phyloP scores from a whole-genome alignment of 92 coral and sea anemone genomes.

The Epizoanthus fatuus region DNA sequence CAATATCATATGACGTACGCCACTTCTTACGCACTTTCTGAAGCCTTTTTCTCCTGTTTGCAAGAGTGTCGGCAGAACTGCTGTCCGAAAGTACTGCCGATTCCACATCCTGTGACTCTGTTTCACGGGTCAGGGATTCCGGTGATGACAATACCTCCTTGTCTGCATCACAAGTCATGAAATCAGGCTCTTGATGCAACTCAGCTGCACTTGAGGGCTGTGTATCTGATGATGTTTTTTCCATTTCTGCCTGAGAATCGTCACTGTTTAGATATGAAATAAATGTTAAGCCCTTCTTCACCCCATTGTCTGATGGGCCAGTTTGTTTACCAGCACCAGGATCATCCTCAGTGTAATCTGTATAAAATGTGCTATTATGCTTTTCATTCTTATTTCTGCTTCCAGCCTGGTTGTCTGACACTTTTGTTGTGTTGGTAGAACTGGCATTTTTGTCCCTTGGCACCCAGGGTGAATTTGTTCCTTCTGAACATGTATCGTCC shows the following conservation, averaged over 20 bases:
- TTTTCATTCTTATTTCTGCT: background rate
- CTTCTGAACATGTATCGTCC: background rate
- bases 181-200: background rate
- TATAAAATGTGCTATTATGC: conserved; percentile 19
- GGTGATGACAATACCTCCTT: background rate
- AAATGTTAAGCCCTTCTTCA: background rate
- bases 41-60: conserved; percentile 13
- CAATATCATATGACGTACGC: conserved; percentile 33
- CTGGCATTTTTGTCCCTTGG: background rate
- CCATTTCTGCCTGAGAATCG: background rate
- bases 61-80: background rate
- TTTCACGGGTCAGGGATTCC: background rate
- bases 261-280: background rate
- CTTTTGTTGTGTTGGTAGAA: background rate
- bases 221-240: background rate
- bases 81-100: background rate
- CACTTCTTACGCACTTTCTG: conserved; percentile 21
- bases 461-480: background rate
- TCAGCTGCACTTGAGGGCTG: background rate
- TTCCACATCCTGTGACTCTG: background rate
- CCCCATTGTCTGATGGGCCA: background rate
- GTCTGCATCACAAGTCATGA: background rate
- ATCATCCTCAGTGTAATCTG: background rate
- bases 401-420: background rate
- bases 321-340: background rate